Base-by-base conservation (phyloP, 2,888 invertebrate genomes). In the Branchipolynoe longqiensis region DNA sequence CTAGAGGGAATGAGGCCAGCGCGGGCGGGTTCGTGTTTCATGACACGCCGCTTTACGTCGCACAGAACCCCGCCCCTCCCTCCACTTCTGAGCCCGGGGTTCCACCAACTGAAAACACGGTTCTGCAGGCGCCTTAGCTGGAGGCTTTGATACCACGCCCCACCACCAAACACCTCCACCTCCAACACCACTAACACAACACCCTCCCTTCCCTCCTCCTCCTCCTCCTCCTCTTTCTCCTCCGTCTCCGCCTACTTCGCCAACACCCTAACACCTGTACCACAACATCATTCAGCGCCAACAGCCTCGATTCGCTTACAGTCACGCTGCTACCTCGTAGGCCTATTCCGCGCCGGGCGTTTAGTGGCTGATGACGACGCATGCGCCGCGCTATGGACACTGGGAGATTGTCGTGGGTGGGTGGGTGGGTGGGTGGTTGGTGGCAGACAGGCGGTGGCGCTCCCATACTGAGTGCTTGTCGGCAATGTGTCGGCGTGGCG, bases 191-290 rank as follows among this genome's bases (percentile, higher is more conserved):
- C n/a, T n/a, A n/a, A n/a, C n/a, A n/a, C n/a, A n/a, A n/a, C n/a
- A n/a, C n/a, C n/a, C n/a, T n/a, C n/a, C n/a, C n/a, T n/a, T n/a
- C n/a, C n/a, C n/a, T n/a, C n/a, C n/a, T n/a, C n/a, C n/a, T n/a
- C n/a, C n/a, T n/a, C n/a, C n/a, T n/a, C n/a, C n/a, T n/a, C n/a
- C n/a, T n/a, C n/a, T n/a, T n/a, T n/a, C n/a, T n/a, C n/a, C n/a
- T n/a, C n/a, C n/a, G n/a, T n/a, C n/a, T n/a, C n/a, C n/a, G n/a
- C n/a, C n/a, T n/a, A n/a, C n/a, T n/a, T n/a, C n/a, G n/a, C n/a
- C n/a, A n/a, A n/a, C 69, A 12, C n/a, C 4, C 69, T 69, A 69
- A 69, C 69, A 69, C 69, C 69, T 69, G 69, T 69, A 36, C 69
- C 69, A 69, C 69, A 36, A 33, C 69, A 3, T 22, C 69, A 69